Evolutionary conservation across 2,797 vertebrate species (phyloP).

Genomic region (Tragopan temminckii): DNA sequence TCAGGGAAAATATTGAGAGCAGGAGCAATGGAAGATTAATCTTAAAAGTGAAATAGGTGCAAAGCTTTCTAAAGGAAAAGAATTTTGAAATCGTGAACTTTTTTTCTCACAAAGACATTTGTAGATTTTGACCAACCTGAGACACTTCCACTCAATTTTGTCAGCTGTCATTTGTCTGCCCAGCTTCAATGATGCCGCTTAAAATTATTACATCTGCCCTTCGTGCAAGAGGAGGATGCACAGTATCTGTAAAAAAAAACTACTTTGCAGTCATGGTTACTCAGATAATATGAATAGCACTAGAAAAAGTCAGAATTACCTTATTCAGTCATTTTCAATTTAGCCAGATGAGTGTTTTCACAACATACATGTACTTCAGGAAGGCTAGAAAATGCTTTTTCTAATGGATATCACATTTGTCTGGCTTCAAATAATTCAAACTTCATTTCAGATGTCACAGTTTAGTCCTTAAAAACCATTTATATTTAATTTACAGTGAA

Average conservation of each 20-base stretch:
- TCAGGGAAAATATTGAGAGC: background rate
- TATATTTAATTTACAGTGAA: background rate
- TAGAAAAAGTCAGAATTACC: background rate
- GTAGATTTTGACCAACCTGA: background rate
- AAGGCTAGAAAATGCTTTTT: background rate
- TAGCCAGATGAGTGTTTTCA: background rate
- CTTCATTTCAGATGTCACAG: constrained; percentile 7
- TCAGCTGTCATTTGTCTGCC: background rate
- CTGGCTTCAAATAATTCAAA: background rate
- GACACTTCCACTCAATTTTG: background rate
- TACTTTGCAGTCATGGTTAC: background rate
- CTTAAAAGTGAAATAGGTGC: background rate
- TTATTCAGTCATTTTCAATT: background rate
- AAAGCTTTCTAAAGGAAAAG: background rate
- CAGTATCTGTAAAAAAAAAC: background rate
- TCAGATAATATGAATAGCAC: background rate
- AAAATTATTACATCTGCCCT: background rate
- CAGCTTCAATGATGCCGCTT: background rate
- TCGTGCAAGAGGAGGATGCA: background rate
- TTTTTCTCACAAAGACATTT: background rate
- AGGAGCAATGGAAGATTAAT: background rate
- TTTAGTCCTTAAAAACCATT: background rate
- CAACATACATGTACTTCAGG: background rate
- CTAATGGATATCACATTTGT: background rate
- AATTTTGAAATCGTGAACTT: background rate